phyloP scores from a whole-genome alignment of 2,888 invertebrate species.

The Metopia argyrocephala region DNA sequence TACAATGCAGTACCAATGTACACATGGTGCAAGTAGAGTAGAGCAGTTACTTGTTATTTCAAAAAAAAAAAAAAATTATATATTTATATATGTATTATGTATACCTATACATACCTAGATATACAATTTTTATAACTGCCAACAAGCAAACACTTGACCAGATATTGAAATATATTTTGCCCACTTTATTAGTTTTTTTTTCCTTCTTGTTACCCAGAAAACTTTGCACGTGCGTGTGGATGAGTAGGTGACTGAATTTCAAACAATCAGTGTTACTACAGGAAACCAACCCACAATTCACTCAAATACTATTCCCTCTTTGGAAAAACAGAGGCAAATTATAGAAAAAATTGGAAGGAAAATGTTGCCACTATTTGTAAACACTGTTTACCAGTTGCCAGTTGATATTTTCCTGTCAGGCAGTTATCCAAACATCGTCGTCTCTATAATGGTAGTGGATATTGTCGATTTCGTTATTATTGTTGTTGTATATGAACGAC shows the following conservation, averaged over 20 bases:
- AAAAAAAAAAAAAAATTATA: too few relatives aligned
- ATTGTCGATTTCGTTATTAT: neutral
- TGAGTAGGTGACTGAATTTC: neutral
- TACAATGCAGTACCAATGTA: too few relatives aligned
- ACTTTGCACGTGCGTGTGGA: neutral
- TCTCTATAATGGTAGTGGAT: neutral
- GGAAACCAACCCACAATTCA: neutral
- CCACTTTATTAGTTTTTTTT: neutral
- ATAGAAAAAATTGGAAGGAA: too few relatives aligned
- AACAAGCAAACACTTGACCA: neutral
- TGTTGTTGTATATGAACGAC: conserved; percentile 6
- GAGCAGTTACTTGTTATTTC: too few relatives aligned
- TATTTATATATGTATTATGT: too few relatives aligned
- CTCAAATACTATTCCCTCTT: too few relatives aligned
- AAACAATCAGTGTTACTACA: neutral
- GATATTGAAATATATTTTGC: neutral
- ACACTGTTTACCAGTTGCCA: conserved; percentile 15
- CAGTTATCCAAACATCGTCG: neutral
- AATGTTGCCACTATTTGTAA: too few relatives aligned
- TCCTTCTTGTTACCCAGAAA: too few relatives aligned
- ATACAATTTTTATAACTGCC: conserved; percentile 24
- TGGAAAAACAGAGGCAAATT: too few relatives aligned
- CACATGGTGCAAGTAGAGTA: too few relatives aligned
- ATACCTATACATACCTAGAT: conserved; percentile 9
- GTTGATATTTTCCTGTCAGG: neutral